phyloP scores from a whole-genome alignment of 2,888 invertebrate genomes.

The Dasysyrphus albostriatus region DNA sequence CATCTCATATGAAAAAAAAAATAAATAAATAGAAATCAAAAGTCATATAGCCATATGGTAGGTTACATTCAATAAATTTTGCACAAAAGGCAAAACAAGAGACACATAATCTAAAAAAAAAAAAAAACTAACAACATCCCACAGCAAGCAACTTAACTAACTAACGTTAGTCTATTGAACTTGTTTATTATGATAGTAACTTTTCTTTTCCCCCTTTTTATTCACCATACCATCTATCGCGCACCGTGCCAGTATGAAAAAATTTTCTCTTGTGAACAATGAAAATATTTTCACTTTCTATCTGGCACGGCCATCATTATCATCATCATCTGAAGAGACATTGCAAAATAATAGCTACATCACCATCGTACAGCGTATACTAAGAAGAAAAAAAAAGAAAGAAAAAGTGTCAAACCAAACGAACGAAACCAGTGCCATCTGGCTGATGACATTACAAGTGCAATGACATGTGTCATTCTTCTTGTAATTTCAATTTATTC shows the following conservation, averaged over 20 bases:
- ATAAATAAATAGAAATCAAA: constrained; percentile 63
- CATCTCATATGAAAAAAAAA: constrained; percentile 19
- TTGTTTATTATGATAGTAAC: constrained; percentile 57
- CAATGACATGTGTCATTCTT: constrained; percentile 59
- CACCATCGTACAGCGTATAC: not conserved
- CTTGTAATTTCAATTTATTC: constrained; percentile 33
- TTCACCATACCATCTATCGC: not conserved
- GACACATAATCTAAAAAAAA: constrained; percentile 10
- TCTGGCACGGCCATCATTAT: constrained; percentile 67
- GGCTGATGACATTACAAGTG: constrained; percentile 68
- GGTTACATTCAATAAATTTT: constrained; percentile 29
- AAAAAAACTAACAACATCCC: constrained; percentile 21
- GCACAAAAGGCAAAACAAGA: constrained; percentile 26
- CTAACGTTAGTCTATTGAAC: constrained; percentile 66
- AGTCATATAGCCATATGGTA: constrained; percentile 44
- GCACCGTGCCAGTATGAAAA: not conserved
- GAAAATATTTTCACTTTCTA: constrained; percentile 74
- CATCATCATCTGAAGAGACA: constrained; percentile 41
- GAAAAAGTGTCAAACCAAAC: constrained; percentile 58
- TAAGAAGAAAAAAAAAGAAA: constrained; percentile 14
- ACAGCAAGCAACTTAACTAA: constrained; percentile 31
- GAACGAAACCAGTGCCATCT: constrained; percentile 60
- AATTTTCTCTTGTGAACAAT: constrained; percentile 72
- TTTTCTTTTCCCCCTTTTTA: constrained; percentile 59
- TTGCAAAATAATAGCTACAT: constrained; percentile 35